Base-by-base conservation (phyloP, 2,888 invertebrate genomes). In the Synergus laeviventris region DNA sequence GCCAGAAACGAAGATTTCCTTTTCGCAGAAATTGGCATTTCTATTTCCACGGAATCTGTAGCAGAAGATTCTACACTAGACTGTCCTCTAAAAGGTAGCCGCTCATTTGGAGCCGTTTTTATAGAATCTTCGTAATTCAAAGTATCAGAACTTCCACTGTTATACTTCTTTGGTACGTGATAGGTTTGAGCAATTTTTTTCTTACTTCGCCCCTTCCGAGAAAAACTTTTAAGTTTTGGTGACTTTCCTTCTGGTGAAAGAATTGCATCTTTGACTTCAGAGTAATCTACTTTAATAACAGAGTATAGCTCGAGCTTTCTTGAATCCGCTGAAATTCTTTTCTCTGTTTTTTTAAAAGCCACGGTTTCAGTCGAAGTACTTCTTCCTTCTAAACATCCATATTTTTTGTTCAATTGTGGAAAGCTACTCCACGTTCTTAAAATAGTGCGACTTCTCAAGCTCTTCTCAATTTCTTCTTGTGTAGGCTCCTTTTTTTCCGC, bases 361-460 rank as follows among this genome's bases (percentile, higher is more conserved):
- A 81, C 78, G 56, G 78, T 74, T 7, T 79, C 36, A 31, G 79
- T 74, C n/a, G 70, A 70, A n/a, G 73, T 59, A 78, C 77, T 79
- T 74, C 77, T 62, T 78, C 79, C 61, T 21, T 73, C 73, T 75
- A 75, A 78, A 74, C 31, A 78, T 59, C 84, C 82, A 64, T 79
- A 78, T 56, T 80, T 80, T 49, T 89, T 86, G 54, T 82, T 84
- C 56, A 89, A 76, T 16, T 81, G 81, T 0, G 89, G 88, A 76
- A 88, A 81, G 78, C 89, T 89, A 73, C 83, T 87, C 89, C 89
- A 89, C 16, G 86, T 83, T 80, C 89, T 89, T 7, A 89, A 12
- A n/a, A 70, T 12, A 1, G 70, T 49, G 31, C 42, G 24, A 31
- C n/a, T 45, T 24, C 49, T 49, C 11, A 12, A n/a, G 5, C 49